These are phyloP conservation scores for Emydura subglobosa DNA, from an alignment of 2,113 vertebrate species.

Conservation along the genomic window DNA sequence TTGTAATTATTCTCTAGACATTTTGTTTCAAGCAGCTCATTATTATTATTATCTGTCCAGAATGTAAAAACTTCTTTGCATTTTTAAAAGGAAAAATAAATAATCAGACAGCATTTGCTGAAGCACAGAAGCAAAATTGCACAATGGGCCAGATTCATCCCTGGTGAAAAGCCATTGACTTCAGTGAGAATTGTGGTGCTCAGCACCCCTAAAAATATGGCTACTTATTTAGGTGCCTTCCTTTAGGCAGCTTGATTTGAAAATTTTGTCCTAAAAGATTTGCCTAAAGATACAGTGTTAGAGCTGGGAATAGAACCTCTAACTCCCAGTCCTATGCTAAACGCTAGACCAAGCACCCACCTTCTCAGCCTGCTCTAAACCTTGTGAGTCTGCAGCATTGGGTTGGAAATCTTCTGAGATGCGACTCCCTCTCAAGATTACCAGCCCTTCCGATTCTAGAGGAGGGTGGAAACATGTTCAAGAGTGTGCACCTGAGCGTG, in stretches of 20 bases:
- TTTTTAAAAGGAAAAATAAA: conserved; percentile 5
- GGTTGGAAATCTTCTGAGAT: neutral
- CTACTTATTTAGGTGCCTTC: neutral
- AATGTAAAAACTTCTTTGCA: neutral
- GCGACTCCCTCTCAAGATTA: neutral
- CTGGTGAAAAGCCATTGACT: neutral
- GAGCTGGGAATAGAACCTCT: neutral
- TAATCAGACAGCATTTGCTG: neutral
- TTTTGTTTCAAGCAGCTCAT: neutral
- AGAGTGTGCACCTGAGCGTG: neutral
- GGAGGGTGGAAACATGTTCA: neutral
- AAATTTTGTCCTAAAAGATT: neutral
- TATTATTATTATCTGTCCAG: neutral
- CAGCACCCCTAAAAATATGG: neutral
- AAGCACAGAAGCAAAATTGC: neutral
- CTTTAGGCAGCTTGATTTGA: neutral
- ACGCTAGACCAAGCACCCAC: neutral
- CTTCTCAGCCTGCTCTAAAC: neutral
- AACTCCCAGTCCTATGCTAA: neutral
- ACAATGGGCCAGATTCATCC: neutral
- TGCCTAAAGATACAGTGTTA: neutral
- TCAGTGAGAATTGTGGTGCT: neutral
- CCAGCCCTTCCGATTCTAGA: neutral
- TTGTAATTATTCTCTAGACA: neutral
- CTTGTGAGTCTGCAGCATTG: neutral